phyloP scores from a whole-genome alignment of 2,888 invertebrate genomes.

The Silvanus unidentatus region DNA sequence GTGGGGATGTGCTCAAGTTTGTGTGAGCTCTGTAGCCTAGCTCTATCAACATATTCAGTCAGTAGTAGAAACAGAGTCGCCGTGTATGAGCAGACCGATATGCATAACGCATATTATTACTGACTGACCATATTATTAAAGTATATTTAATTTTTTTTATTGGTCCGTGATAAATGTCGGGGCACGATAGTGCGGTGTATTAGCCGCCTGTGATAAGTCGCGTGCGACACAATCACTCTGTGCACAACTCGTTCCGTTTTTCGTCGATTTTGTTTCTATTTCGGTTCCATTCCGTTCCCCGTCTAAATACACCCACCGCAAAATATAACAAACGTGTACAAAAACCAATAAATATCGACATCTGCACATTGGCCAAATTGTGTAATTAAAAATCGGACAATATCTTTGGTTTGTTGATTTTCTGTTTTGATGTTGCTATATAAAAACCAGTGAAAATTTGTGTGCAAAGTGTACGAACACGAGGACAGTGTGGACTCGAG shows the following conservation, averaged over 20 bases:
- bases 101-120: constrained; percentile 53
- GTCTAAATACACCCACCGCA: no score
- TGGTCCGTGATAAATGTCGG: constrained; percentile 4
- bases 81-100: constrained; percentile 46
- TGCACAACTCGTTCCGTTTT: no score
- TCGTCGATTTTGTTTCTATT: no score
- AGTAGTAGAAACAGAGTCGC: constrained; percentile 56
- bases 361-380: no score
- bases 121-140: constrained; percentile 21
- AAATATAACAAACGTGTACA: no score
- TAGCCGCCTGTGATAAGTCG: no score
- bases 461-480: constrained; percentile 37
- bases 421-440: constrained; percentile 3
- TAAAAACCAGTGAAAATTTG: no score
- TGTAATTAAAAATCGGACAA: no score
- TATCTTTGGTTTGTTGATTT: constrained; percentile 11
- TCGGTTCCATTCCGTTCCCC: no score
- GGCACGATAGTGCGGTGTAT: constrained; percentile 5
- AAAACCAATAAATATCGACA: no score
- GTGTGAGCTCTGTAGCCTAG: constrained; percentile 28
- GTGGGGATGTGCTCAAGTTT: constrained; percentile 41
- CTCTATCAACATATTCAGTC: constrained; percentile 47
- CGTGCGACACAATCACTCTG: no score
- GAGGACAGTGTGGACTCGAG: constrained; percentile 43
- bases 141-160: constrained; percentile 1